These are phyloP conservation scores for Mirounga angustirostris DNA, from an alignment of 2,113 vertebrate species.

Conservation along the genomic window DNA sequence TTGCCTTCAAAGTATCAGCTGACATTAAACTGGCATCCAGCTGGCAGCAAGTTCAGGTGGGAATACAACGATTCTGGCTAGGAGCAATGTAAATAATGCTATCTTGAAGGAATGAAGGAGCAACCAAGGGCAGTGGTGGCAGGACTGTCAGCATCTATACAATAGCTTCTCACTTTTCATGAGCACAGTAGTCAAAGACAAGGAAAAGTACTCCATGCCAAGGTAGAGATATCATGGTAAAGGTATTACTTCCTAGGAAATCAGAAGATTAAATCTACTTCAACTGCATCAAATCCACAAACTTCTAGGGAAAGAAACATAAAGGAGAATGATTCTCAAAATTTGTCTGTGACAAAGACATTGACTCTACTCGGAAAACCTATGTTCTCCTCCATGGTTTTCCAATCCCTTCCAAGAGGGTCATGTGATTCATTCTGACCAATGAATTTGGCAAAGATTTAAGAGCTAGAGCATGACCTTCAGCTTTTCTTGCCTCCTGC, in stretches of 20 bases:
- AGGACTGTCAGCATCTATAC: too few relatives aligned
- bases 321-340: background rate
- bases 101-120: background rate
- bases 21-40: background rate
- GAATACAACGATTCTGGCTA: background rate
- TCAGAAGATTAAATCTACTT: background rate
- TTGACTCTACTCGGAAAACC: background rate
- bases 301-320: background rate
- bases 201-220: background rate
- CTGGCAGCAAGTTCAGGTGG: background rate
- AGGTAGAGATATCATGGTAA: background rate
- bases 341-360: background rate
- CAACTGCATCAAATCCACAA: background rate
- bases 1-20: background rate
- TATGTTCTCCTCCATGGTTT: background rate
- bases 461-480: background rate
- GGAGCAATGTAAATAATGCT: background rate
- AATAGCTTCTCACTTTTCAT: background rate
- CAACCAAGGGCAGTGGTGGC: accelerated
- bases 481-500: background rate
- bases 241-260: background rate
- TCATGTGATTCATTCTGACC: background rate
- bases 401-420: background rate
- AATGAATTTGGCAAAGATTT: background rate
- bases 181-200: background rate